Percentiles rank a stretch among this genome's conserved stretches.
Conservation (phyloP, 2,113 vertebrate genomes). For the Struthio camelus region DNA sequence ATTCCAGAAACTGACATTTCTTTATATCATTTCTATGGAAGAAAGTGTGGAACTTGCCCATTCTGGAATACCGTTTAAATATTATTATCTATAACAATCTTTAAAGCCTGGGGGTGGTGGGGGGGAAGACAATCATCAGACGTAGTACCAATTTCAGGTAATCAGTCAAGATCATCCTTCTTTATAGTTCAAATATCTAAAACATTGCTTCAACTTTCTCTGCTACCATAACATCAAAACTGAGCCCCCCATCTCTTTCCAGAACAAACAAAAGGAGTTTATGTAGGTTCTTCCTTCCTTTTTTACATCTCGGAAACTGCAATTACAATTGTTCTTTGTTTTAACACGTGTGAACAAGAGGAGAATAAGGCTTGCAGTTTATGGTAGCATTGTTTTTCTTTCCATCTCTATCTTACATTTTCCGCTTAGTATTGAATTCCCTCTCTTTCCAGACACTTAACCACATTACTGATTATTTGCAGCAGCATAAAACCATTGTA, state of each 20-base stretch:
- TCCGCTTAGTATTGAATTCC: not conserved
- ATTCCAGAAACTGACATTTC: not conserved
- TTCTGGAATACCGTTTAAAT: not conserved
- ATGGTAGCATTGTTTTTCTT: not conserved
- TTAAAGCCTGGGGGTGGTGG: not conserved
- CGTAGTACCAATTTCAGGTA: not conserved
- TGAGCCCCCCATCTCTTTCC: not conserved
- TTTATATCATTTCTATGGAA: not conserved
- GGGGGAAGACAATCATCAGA: not conserved
- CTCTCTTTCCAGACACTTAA: not conserved
- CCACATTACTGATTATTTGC: not conserved
- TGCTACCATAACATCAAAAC: not conserved
- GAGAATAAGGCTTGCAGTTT: not conserved
- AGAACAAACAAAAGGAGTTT: not conserved
- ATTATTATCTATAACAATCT: not conserved
- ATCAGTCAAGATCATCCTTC: not conserved
- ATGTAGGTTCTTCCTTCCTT: not conserved
- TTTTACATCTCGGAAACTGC: accelerated
- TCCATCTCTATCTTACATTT: not conserved
- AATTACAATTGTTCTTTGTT: accelerated
- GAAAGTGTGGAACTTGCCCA: not conserved
- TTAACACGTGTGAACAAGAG: not conserved
- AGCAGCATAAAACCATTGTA: not conserved
- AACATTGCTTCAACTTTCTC: not conserved
- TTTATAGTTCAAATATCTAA: not conserved